Evolutionary conservation across 2,888 invertebrate genomes (phyloP).

Genomic region (Lasioglossum pauxillum): DNA sequence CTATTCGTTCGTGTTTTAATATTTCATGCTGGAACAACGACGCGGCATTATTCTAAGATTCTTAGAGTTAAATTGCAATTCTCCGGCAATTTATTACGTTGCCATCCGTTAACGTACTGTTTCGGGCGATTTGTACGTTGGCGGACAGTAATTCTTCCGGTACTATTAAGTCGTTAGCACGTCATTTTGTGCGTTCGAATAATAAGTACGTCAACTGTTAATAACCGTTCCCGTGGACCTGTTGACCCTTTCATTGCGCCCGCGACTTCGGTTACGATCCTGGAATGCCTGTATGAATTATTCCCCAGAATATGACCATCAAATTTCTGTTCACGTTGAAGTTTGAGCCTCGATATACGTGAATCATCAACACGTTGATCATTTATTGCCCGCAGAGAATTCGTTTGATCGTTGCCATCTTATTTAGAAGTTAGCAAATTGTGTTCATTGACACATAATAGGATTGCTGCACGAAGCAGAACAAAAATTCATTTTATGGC

Average conservation of each 20-base stretch:
- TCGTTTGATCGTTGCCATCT: no score
- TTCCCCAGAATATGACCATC: neutral
- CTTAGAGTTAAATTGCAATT: neutral
- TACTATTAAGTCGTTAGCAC: conserved; percentile 45
- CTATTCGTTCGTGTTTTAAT: neutral
- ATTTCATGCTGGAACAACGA: neutral
- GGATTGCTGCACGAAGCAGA: no score
- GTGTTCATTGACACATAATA: no score
- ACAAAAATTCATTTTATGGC: no score
- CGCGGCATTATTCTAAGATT: neutral
- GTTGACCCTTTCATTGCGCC: conserved; percentile 2
- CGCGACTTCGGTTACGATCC: neutral
- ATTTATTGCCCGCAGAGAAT: no score
- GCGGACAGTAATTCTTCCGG: conserved; percentile 20
- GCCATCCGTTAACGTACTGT: neutral
- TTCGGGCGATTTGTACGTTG: neutral
- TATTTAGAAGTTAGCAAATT: no score
- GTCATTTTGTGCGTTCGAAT: conserved; percentile 3
- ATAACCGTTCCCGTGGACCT: neutral
- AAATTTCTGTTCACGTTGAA: no score
- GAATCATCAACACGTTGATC: no score
- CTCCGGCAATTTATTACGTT: neutral
- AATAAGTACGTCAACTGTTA: conserved; percentile 31
- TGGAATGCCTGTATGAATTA: neutral
- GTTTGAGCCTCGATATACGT: no score